phyloP scores from a whole-genome alignment of 2,113 vertebrate species.

The Varanus salvator region DNA sequence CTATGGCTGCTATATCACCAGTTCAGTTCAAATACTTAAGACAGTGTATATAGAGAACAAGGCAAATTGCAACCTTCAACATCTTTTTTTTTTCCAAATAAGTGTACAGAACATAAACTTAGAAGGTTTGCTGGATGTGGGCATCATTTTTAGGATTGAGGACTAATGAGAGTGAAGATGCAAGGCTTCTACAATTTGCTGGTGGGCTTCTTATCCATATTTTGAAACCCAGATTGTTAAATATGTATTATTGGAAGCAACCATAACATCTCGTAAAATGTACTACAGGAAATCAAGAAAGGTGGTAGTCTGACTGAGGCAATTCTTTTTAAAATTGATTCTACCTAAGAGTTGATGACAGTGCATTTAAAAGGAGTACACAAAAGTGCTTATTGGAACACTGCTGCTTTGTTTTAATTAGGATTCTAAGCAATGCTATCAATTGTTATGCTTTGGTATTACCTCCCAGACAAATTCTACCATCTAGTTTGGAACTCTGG shows the following conservation, averaged over 20 bases:
- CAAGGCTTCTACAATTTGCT: neutral
- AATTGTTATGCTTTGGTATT: neutral
- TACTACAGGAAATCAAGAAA: conserved; percentile 11
- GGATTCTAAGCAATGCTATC: conserved; percentile 1
- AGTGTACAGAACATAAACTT: neutral
- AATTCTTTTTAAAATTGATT: conserved; percentile 27
- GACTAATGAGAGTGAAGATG: neutral
- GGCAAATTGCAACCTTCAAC: neutral
- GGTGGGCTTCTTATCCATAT: neutral
- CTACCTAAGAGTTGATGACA: neutral
- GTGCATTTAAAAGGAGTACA: conserved; percentile 3
- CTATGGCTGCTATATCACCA: neutral
- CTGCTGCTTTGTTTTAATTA: conserved; percentile 34
- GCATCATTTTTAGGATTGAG: neutral
- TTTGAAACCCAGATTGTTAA: neutral
- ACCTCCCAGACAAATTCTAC: neutral
- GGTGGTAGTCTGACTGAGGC: neutral
- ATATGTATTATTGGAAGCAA: neutral
- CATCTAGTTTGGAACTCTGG: neutral
- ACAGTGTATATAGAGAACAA: neutral
- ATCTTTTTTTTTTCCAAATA: neutral
- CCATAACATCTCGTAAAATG: neutral
- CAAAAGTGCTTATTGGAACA: conserved; percentile 10
- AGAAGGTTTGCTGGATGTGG: neutral
- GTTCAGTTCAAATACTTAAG: neutral